These are phyloP conservation scores for Lasaia peninsularis DNA, from an alignment of 1,140 invertebrate genomes.

Conservation along the genomic window DNA sequence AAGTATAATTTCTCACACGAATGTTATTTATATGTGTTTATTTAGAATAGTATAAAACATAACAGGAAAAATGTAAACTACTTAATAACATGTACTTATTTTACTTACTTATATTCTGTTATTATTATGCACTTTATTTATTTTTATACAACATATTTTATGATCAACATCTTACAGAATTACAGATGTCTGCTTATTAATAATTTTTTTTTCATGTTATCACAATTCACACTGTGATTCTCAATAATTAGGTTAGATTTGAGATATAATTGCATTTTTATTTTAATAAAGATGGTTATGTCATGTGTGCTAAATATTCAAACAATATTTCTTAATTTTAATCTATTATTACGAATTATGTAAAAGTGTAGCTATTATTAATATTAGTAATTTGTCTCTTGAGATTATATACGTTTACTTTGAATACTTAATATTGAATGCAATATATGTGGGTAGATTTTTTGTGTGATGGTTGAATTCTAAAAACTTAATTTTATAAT, in stretches of 20 bases:
- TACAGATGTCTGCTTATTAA: neutral
- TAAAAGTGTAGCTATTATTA: neutral
- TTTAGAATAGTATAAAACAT: too few species aligned
- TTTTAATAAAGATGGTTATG: neutral
- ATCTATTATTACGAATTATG: neutral
- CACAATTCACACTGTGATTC: constrained; percentile 4
- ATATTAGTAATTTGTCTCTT: neutral
- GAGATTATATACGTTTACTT: neutral
- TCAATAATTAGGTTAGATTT: neutral
- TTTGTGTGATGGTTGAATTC: neutral
- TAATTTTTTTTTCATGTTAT: neutral
- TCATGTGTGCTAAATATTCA: neutral
- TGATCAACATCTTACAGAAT: neutral
- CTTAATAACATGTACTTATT: too few species aligned
- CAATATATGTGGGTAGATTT: neutral
- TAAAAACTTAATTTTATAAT: too few species aligned
- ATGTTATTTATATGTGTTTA: too few species aligned
- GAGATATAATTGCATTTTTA: neutral
- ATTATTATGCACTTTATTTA: too few species aligned
- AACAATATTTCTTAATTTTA: neutral
- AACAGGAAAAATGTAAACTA: too few species aligned
- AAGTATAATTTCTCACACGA: too few species aligned
- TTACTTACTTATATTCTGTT: too few species aligned
- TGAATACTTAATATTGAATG: neutral
- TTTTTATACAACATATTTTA: neutral